phyloP scores from a whole-genome alignment of 2,888 invertebrate genomes.

The Andrena minutula region DNA sequence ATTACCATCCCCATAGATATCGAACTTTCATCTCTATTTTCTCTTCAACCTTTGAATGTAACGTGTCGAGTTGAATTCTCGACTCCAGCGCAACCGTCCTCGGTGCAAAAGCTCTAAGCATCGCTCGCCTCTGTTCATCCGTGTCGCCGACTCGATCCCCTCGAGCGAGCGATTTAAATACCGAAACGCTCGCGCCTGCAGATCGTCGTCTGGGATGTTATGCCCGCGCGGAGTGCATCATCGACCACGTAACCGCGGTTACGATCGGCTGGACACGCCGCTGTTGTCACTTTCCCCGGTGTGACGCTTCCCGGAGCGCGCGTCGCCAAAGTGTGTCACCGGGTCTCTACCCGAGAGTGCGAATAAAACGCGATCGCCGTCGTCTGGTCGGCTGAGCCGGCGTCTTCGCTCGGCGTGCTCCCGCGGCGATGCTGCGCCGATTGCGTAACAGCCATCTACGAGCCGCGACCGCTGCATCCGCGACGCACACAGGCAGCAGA shows the following conservation, averaged over 20 bases:
- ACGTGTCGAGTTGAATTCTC: no score
- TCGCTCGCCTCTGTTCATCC: no score
- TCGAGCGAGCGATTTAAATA: constrained; percentile 49
- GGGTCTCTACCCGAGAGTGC: constrained; percentile 74
- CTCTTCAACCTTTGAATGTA: no score
- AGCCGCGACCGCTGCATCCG: constrained; percentile 19
- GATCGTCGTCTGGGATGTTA: constrained; percentile 49
- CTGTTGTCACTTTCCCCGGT: constrained; percentile 79
- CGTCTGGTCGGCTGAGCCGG: constrained; percentile 26
- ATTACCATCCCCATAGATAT: no score
- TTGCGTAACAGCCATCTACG: constrained; percentile 66
- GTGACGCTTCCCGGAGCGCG: constrained; percentile 62
- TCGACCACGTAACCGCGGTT: constrained; percentile 73
- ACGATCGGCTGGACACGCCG: constrained; percentile 70
- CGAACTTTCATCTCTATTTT: no score
- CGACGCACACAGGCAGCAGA: constrained; percentile 39
- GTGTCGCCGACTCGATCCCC: background rate
- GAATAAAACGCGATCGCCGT: constrained; percentile 75
- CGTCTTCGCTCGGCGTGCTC: constrained; percentile 39
- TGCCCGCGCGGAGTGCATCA: constrained; percentile 59
- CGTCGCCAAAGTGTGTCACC: constrained; percentile 77
- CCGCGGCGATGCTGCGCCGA: constrained; percentile 41
- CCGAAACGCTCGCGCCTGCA: constrained; percentile 27
- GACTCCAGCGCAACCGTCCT: no score
- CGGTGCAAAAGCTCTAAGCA: no score